Base-by-base conservation (phyloP, 2,113 vertebrate species). In the Rhea pennata region DNA sequence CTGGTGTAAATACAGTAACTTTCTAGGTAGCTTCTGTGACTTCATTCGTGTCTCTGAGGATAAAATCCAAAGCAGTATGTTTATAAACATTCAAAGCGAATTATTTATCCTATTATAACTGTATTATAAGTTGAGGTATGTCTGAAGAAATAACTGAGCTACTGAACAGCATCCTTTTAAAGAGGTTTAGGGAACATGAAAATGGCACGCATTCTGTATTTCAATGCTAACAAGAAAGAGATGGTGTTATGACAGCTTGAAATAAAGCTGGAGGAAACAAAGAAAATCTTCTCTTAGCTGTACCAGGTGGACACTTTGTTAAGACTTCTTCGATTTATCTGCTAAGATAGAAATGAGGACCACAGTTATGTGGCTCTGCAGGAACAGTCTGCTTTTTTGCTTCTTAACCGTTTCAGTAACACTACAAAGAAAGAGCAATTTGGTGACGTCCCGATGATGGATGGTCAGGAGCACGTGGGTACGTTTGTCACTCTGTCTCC, bases 331-430 rank as follows among this genome's bases (percentile, higher is more conserved):
- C 11, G 11, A 44, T 42, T 79, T 20, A 42, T 42, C 59, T 33
- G n/a, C 61, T 46, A 8, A 2, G 81, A 8, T 16, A 54, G 72
- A 39, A 24, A 4, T 8, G 5, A 26, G 79, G 13, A 3, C 5
- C 5, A 3, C 5, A 33, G 15, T 1, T 11, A 11, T 5, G 48
- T 36, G 53, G 29, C 16, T 78, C 10, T 59, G 74, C 51, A 40
- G 3, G 86, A 15, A 15, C 5, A 0, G 9, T 33, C 15, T 39
- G 17, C 39, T 40, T 12, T 22, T 9, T 7, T 88, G 58, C 10
- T 19, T 51, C 20, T n/a, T 6, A 1, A 10, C 72, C 6, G 4
- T 51, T 48, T 42, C 39, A 0, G 62, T 13, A 4, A 33, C 4
- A 2, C 7, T 5, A 10, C 29, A 12, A 61, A 48, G 2, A 56